Conservation (phyloP, 2,888 invertebrate genomes). For the Apomyelois bistriatella region DNA sequence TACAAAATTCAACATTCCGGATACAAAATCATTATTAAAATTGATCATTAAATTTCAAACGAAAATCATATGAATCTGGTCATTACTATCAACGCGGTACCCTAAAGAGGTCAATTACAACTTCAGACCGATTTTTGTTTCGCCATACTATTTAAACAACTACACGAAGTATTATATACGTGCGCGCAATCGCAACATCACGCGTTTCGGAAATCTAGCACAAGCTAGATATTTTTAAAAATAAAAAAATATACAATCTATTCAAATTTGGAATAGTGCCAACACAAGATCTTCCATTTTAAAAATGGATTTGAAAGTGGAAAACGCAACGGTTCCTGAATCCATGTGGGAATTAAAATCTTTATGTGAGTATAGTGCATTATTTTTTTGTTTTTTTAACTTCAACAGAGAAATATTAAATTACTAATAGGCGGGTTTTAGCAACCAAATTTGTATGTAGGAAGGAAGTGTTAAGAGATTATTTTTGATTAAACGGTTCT, state of each 20-base stretch:
- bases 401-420: neutral
- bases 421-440: no score
- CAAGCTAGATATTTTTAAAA: neutral
- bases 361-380: neutral
- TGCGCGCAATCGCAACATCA: neutral
- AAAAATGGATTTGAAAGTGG: neutral
- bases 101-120: conserved; percentile 2
- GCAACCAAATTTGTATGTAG: no score
- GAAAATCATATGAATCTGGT: neutral
- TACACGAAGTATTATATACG: neutral
- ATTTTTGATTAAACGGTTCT: no score
- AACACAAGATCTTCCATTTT: neutral
- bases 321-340: neutral
- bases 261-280: neutral
- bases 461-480: no score
- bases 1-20: no score
- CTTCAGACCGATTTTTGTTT: neutral
- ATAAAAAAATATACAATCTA: neutral
- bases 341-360: neutral
- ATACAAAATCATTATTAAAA: neutral
- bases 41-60: neutral
- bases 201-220: neutral
- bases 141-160: conserved; percentile 5
- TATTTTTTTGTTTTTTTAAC: neutral
- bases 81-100: neutral